These are phyloP conservation scores for Piscicola geometra DNA, from an alignment of 2,888 invertebrate species.

Conservation along the genomic window DNA sequence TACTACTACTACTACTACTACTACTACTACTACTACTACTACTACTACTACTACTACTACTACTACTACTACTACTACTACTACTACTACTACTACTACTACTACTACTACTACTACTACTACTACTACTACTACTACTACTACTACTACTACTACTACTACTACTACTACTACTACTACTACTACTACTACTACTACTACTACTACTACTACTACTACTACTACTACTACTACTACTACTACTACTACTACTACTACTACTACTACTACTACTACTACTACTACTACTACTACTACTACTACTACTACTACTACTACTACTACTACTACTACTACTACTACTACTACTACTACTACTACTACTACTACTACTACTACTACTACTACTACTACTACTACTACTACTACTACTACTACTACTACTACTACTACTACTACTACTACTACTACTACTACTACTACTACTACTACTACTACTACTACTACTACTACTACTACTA, in stretches of 20 bases:
- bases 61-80: no score
- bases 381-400: not conserved
- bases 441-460: conserved; percentile 2
- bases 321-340: not conserved
- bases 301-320: not conserved
- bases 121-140: not conserved
- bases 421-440: not conserved
- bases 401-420: not conserved
- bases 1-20: no score
- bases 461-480: not conserved
- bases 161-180: not conserved
- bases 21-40: no score
- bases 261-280: conserved; percentile 6
- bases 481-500: not conserved
- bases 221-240: not conserved
- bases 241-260: not conserved
- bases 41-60: no score
- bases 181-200: not conserved
- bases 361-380: conserved; percentile 1
- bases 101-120: not conserved
- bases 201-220: not conserved
- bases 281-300: not conserved
- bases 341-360: not conserved
- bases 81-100: no score
- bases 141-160: not conserved